Base-by-base conservation (phyloP, 2,113 vertebrate genomes). In the Phasianus colchicus region DNA sequence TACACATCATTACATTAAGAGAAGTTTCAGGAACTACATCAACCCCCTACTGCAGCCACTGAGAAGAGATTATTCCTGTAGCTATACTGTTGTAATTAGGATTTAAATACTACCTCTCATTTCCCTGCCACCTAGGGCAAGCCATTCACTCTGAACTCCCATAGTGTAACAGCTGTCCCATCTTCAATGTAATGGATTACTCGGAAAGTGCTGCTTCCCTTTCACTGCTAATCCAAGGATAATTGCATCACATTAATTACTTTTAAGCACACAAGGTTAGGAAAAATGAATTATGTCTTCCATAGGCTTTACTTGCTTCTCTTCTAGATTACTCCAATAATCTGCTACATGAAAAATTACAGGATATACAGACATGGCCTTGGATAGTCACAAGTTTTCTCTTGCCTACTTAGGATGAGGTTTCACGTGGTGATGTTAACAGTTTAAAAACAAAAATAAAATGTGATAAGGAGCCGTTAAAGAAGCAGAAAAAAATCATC, bases 61-160 rank as follows among this genome's bases (percentile, higher is more conserved):
- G n/a, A 83, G 43, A 66, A 54, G 6, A 34, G 29, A 60, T 60
- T 20, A 66, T 27, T 30, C 27, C 30, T 74, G 50, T 42, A 7
- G 29, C 34, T 74, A 71, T 12, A 70, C 8, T 71, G 38, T 5
- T 71, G 57, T 20, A 50, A 74, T 10, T 40, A 74, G 64, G 42
- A 86, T 2, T 74, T 77, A 79, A 88, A 40, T 77, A 64, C n/a
- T 80, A 40, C 21, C 55, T 86, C 64, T 64, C 36, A 83, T 45
- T 73, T 88, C 50, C 40, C 50, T 36, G 52, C 10, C 85, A 89
- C 82, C 79, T 86, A 45, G 16, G 19, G 20, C 24, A 89, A 89
- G 15, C 73, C 54, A 47, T 52, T 79, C 34, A 61, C n/a, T 58
- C 84, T 1, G 3, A 61, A 78, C 69, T 65, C 52, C 85, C 11